Evolutionary conservation across 2,113 vertebrate species (phyloP), one percentile per base, ranked within the genome.

Genomic region (Xiphorhynchus elegans): DNA sequence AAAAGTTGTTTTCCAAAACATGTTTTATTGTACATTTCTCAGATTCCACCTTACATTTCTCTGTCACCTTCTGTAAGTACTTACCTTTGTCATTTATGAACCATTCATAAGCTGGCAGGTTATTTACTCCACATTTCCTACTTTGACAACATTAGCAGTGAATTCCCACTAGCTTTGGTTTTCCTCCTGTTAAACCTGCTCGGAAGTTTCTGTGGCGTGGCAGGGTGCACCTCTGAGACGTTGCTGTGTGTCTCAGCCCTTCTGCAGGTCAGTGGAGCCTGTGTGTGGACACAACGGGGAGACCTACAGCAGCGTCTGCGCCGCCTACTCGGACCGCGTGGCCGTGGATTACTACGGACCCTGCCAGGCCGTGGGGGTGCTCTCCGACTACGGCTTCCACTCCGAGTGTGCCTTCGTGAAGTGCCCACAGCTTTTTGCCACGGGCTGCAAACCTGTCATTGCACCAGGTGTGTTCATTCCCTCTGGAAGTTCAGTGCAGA

Each of bases 221-320:
- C 40, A 2, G 42, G 13, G 1, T 9, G 8, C 11, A 24, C 1
- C 26, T 25, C 23, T 10, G 17, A 12, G n/a, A 49, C 5, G 0
- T 11, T n/a, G 56, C 80, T 16, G 0, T 64, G 68, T 72, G 46
- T 94, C 83, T 8, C 92, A 98, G 98, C 72, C 96, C 0, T 98
- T 98, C 55, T 99, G 99, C 97, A 98, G 97, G 87, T 96, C 95
- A 4, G 62, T 56, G 7, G 97, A 98, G 69, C 98, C 98, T 0
- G 97, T 99, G 2, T 99, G 99, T 1, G 99, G 99, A 7, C 99
- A 99, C 40, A 99, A 99, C 0, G 98, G 99, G 0, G 99, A 99
- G 82, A 99, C 98, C 19, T 99, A 99, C 94, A 74, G 92, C 60
- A 99, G 98, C 0, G 96, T 99, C 77, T 99, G 99, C 1, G 98